A percentile compares a stretch with the other conserved stretches of the same genome.
Evolutionary conservation across 2,888 invertebrate species (phyloP).

Genomic region (Rhorus exstirpatorius): DNA sequence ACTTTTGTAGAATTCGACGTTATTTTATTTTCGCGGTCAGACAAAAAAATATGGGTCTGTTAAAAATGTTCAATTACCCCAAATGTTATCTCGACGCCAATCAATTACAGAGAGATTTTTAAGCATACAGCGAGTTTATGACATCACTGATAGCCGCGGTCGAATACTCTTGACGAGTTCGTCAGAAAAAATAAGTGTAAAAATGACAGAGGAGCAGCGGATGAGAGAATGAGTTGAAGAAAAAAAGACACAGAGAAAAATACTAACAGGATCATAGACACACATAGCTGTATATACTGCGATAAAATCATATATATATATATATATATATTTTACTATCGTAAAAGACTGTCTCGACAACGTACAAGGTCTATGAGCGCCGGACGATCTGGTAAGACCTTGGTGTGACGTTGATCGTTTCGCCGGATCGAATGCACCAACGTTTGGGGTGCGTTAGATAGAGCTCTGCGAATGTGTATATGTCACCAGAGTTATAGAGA

Average conservation of each 20-base stretch:
- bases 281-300: no score
- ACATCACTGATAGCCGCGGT: slow-evolving; percentile 2
- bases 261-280: slow-evolving; percentile 28
- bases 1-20: no score
- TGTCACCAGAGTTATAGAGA: slow-evolving; percentile 47
- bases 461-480: slow-evolving; percentile 20
- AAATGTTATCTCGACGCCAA: no score
- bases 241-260: background rate
- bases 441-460: slow-evolving; percentile 37
- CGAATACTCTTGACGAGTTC: background rate
- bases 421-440: slow-evolving; percentile 54
- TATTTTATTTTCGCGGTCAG: no score
- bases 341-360: slow-evolving; percentile 54
- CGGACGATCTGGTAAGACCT: slow-evolving; percentile 66
- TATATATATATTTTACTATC: no score
- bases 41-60: no score
- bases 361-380: slow-evolving; percentile 63
- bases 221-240: background rate
- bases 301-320: no score
- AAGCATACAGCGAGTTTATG: background rate
- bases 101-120: background rate
- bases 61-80: no score
- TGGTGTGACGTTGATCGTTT: slow-evolving; percentile 66
- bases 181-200: background rate
- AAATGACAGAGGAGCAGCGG: background rate